Percentiles rank a stretch among this genome's conserved stretches.
These are phyloP conservation scores for Sterrhoptilus dennistouni DNA, from an alignment of 2,113 vertebrate genomes.

Conservation along the genomic window DNA sequence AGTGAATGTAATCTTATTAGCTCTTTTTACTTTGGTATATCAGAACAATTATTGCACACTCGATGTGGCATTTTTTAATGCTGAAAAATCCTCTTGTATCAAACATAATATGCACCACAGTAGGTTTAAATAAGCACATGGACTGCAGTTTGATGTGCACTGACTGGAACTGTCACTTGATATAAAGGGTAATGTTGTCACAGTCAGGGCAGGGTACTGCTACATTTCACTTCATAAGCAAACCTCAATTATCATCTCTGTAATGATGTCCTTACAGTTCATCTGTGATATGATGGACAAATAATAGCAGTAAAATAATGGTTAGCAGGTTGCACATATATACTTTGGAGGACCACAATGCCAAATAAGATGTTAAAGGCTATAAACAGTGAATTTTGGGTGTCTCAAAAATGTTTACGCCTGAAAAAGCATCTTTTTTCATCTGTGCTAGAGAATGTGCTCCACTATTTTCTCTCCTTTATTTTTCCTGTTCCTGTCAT, in stretches of 20 bases:
- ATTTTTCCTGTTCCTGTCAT: neutral
- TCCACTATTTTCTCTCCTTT: neutral
- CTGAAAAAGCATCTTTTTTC: neutral
- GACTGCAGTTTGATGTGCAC: neutral
- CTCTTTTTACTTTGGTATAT: neutral
- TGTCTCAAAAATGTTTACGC: accelerated
- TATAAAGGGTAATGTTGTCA: neutral
- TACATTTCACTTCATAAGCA: neutral
- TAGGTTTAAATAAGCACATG: neutral
- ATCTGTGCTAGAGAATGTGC: neutral
- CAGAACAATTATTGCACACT: neutral
- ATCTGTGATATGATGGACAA: neutral
- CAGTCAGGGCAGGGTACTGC: neutral
- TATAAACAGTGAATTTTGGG: neutral
- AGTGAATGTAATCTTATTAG: neutral
- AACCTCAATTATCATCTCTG: neutral
- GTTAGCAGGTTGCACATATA: neutral
- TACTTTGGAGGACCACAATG: neutral
- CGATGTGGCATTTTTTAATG: neutral
- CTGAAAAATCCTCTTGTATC: constrained; percentile 6
- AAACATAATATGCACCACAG: neutral
- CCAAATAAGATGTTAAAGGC: neutral
- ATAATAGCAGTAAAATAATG: neutral
- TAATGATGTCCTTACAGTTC: neutral
- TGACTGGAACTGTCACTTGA: constrained; percentile 14